Percentiles rank a stretch among this genome's conserved stretches.
phyloP scores from a whole-genome alignment of 2,113 vertebrate species.

The Maccullochella peelii region DNA sequence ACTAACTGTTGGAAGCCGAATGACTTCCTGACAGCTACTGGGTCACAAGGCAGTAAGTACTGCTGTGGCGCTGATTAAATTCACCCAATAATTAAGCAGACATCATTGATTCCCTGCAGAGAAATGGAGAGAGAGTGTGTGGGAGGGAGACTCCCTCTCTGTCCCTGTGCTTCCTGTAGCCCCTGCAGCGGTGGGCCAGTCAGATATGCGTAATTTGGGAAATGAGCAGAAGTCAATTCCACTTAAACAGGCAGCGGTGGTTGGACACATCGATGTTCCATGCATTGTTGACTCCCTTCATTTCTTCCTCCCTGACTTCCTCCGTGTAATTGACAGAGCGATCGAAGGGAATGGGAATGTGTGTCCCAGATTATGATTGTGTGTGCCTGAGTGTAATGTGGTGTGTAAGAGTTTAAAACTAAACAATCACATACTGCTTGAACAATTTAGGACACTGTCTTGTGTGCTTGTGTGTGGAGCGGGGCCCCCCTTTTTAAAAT shows the following conservation, averaged over 20 bases:
- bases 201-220: conserved; percentile 85
- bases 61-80: conserved; percentile 84
- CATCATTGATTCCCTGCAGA: conserved; percentile 85
- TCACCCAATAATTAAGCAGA: conserved; percentile 87
- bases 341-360: conserved; percentile 61
- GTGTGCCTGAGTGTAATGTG: conserved; percentile 34
- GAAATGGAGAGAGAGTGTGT: conserved; percentile 60
- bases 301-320: conserved; percentile 67
- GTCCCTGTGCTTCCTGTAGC: conserved; percentile 75
- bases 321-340: conserved; percentile 74
- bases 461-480: not conserved
- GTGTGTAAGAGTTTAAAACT: conserved; percentile 49
- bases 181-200: conserved; percentile 84
- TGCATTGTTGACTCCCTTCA: conserved; percentile 69
- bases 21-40: conserved; percentile 79
- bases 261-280: conserved; percentile 78
- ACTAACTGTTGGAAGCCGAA: conserved; percentile 70
- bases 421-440: conserved; percentile 12
- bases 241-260: conserved; percentile 76
- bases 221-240: conserved; percentile 84
- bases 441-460: not conserved
- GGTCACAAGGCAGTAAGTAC: conserved; percentile 83
- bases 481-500: not conserved
- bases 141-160: conserved; percentile 43
- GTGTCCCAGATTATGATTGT: conserved; percentile 60